phyloP scores from a whole-genome alignment of 2,888 invertebrate species.

The Pilophorus perplexus region DNA sequence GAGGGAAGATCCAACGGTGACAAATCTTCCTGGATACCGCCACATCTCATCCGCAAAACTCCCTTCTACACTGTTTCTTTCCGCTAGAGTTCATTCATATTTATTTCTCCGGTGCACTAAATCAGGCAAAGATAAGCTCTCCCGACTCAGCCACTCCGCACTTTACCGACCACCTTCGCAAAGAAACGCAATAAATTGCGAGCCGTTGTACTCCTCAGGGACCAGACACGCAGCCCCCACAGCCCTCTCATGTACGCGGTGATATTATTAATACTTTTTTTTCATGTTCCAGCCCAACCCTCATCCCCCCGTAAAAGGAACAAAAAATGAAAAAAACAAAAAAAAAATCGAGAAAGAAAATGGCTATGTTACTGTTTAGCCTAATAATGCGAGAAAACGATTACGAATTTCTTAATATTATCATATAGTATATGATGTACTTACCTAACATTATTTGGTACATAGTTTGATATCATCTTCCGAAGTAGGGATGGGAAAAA shows the following conservation, averaged over 20 bases:
- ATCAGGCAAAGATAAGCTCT: constrained; percentile 36
- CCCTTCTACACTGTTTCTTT: constrained; percentile 4
- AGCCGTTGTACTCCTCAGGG: background rate
- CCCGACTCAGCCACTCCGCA: background rate
- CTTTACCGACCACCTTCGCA: background rate
- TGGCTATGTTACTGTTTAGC: no score
- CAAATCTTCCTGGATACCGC: constrained; percentile 25
- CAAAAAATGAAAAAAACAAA: no score
- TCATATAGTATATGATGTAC: no score
- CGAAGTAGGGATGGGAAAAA: no score
- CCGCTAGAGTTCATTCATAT: constrained; percentile 35
- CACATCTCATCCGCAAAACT: constrained; percentile 1
- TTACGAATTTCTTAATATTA: no score
- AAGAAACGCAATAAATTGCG: constrained; percentile 25
- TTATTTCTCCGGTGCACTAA: constrained; percentile 36
- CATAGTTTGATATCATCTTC: no score
- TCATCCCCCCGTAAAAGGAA: no score
- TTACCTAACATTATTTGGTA: no score
- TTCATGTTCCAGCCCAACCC: no score
- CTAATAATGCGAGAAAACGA: no score
- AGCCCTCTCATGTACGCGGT: background rate
- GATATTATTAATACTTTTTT: background rate
- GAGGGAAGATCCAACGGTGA: background rate
- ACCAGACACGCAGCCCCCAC: background rate
- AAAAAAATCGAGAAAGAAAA: no score